Percentiles rank a stretch among this genome's conserved stretches.
Conservation (phyloP, 2,113 vertebrate genomes). For the Actenoides lindsayi region DNA sequence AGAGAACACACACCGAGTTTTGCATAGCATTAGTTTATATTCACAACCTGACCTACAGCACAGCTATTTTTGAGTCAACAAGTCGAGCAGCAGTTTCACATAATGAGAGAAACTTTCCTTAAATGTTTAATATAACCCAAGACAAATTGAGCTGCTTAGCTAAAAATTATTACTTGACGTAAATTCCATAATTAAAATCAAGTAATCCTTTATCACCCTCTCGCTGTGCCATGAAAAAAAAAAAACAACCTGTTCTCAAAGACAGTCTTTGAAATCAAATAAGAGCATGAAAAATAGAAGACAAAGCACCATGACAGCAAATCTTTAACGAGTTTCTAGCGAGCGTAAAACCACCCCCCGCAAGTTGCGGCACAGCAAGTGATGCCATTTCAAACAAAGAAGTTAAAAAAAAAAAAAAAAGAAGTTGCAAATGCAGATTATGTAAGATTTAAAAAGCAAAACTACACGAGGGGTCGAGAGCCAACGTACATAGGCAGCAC, state of each 20-base stretch:
- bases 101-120: conserved; percentile 25
- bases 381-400: not conserved
- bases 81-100: conserved; percentile 7
- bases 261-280: conserved; percentile 33
- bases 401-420: not conserved
- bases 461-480: not conserved
- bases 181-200: conserved; percentile 45
- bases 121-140: conserved; percentile 3
- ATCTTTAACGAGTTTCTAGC: not conserved
- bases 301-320: not conserved
- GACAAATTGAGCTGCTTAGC: conserved; percentile 48
- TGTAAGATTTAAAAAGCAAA: not conserved
- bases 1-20: not conserved
- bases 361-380: not conserved
- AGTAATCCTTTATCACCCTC: conserved; percentile 38
- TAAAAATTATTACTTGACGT: conserved; percentile 47
- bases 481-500: not conserved
- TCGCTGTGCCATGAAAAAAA: not conserved
- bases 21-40: conserved; percentile 20
- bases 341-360: not conserved
- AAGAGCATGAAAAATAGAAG: conserved; percentile 7
- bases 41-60: conserved; percentile 3
- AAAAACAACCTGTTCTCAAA: conserved; percentile 10
- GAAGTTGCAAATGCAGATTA: not conserved
- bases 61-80: conserved; percentile 56